Percentiles rank a stretch among this genome's conserved stretches.
These are phyloP conservation scores for Lacanobia oleracea DNA, from an alignment of 2,888 invertebrate genomes.

Conservation along the genomic window DNA sequence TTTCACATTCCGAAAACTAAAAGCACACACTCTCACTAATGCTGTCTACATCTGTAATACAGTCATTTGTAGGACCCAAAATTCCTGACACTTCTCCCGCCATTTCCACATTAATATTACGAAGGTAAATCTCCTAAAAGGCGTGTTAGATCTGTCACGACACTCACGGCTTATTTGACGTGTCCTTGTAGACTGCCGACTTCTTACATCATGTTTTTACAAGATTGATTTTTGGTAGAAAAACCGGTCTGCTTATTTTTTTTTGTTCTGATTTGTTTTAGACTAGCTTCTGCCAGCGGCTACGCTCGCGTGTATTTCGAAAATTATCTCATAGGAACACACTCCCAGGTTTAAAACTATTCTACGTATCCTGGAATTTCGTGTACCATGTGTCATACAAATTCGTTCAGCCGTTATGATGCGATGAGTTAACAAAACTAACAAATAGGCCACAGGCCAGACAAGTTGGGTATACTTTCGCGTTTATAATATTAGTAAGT, in stretches of 20 bases:
- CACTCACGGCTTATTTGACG: constrained; percentile 43
- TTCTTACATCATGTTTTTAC: constrained; percentile 35
- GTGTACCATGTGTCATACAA: too few relatives aligned
- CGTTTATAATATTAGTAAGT: too few relatives aligned
- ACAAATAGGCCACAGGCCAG: too few relatives aligned
- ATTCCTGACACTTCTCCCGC: constrained; percentile 28
- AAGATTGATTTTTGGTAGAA: constrained; percentile 10
- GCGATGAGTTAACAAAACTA: too few relatives aligned
- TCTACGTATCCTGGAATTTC: too few relatives aligned
- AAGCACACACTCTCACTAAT: not conserved
- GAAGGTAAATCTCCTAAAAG: constrained; percentile 51
- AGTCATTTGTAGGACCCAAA: constrained; percentile 21
- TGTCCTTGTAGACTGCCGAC: constrained; percentile 38
- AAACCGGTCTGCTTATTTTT: not conserved
- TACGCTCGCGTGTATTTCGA: too few relatives aligned
- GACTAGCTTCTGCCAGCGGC: too few relatives aligned
- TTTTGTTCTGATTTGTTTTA: not conserved
- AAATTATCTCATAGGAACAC: too few relatives aligned
- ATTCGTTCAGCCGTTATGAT: too few relatives aligned
- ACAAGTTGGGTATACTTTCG: not conserved
- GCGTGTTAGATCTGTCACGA: constrained; percentile 45
- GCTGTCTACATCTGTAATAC: constrained; percentile 11
- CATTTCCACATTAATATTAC: constrained; percentile 49
- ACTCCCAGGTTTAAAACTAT: too few relatives aligned
- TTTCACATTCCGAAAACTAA: constrained; percentile 8